phyloP scores from a whole-genome alignment of 2,888 invertebrate genomes.

The Onchidella celtica region DNA sequence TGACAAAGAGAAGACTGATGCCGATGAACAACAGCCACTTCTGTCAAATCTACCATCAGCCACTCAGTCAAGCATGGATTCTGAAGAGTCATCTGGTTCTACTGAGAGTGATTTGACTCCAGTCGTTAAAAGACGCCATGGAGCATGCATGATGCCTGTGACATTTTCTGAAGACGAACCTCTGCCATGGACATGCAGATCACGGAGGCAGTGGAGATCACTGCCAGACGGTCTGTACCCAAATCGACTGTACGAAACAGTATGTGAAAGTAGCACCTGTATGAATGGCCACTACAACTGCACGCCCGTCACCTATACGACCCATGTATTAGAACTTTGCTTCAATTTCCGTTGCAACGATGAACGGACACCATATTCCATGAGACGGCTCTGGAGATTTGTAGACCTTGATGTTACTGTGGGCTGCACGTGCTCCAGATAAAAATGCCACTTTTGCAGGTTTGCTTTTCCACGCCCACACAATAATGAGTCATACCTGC shows the following conservation, averaged over 20 bases:
- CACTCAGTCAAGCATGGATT: no score
- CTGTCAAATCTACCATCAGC: no score
- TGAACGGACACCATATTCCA: slow-evolving; percentile 37
- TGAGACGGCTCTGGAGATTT: slow-evolving; percentile 44
- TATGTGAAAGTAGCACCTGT: slow-evolving; percentile 46
- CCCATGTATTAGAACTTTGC: slow-evolving; percentile 44
- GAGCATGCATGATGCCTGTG: neutral
- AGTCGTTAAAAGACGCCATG: neutral
- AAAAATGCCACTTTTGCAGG: no score
- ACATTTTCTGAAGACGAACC: slow-evolving; percentile 10
- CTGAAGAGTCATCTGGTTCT: no score
- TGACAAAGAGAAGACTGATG: no score
- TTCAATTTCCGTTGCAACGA: slow-evolving; percentile 33
- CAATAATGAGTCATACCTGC: no score
- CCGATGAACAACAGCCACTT: no score
- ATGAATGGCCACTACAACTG: slow-evolving; percentile 51
- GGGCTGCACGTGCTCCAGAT: slow-evolving; percentile 47
- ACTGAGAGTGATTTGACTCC: no score
- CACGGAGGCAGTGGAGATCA: slow-evolving; percentile 37
- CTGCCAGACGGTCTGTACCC: slow-evolving; percentile 47
- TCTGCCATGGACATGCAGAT: slow-evolving; percentile 48
- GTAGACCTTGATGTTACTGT: slow-evolving; percentile 45
- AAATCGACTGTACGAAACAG: slow-evolving; percentile 36
- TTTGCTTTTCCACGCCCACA: no score
- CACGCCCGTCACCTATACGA: slow-evolving; percentile 45